Evolutionary conservation across 1,140 invertebrate species (phyloP).

Genomic region (Eurosta solidaginis): DNA sequence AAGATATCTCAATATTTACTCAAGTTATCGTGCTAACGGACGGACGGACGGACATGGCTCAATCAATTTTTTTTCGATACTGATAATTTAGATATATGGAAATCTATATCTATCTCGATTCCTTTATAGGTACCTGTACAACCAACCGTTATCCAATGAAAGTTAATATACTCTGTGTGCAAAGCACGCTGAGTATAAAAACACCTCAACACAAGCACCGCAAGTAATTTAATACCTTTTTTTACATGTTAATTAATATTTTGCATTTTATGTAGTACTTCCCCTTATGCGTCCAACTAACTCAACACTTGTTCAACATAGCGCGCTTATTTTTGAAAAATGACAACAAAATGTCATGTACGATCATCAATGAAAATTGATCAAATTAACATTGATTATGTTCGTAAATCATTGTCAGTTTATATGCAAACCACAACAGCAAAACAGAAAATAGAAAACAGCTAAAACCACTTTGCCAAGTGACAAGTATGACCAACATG

Average conservation of each 20-base stretch:
- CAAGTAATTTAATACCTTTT: slow-evolving; percentile 11
- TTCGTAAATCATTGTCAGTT: slow-evolving; percentile 52
- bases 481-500: not conserved
- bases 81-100: no score
- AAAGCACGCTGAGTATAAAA: not conserved
- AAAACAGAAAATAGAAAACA: not conserved
- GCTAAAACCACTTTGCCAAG: slow-evolving; percentile 23
- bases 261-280: not conserved
- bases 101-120: no score
- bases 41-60: no score
- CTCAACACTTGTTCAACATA: not conserved
- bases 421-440: slow-evolving; percentile 34
- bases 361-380: slow-evolving; percentile 33
- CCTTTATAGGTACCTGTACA: no score
- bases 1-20: no score
- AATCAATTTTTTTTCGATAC: no score
- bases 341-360: slow-evolving; percentile 29
- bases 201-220: not conserved
- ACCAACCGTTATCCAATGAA: no score
- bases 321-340: not conserved
- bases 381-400: slow-evolving; percentile 57
- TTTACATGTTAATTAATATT: not conserved
- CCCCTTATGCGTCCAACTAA: not conserved
- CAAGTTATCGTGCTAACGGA: no score
- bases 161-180: no score